Evolutionary conservation across 2,888 invertebrate species (phyloP).

Genomic region (Pyrrhia umbra): DNA sequence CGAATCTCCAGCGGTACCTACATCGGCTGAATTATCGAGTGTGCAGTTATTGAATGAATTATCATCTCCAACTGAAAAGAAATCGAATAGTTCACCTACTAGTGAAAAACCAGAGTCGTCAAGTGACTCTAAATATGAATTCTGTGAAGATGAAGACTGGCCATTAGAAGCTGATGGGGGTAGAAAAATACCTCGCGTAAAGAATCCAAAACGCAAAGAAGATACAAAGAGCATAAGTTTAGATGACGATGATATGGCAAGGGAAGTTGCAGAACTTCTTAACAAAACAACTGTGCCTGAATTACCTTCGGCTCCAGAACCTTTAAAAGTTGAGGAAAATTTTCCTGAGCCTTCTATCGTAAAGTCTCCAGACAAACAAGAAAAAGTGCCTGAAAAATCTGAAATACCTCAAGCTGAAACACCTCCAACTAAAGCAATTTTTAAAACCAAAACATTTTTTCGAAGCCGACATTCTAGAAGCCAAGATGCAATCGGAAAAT

Average conservation of each 20-base stretch:
- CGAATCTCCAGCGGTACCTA: conserved; percentile 81
- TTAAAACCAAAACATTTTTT: conserved; percentile 90
- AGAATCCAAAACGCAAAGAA: conserved; percentile 83
- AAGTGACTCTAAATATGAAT: conserved; percentile 94
- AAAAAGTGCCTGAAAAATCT: conserved; percentile 66
- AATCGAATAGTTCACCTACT: conserved; percentile 65
- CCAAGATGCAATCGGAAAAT: conserved; percentile 89
- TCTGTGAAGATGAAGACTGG: conserved; percentile 93
- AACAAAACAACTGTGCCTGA: conserved; percentile 91
- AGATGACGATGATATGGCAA: conserved; percentile 87
- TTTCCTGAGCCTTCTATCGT: conserved; percentile 88
- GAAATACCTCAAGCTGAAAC: conserved; percentile 70
- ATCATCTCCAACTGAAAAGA: conserved; percentile 72
- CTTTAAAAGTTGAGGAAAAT: conserved; percentile 89
- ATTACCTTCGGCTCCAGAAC: conserved; percentile 88
- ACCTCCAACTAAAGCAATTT: conserved; percentile 84
- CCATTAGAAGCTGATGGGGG: conserved; percentile 88
- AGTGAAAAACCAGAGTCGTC: conserved; percentile 84
- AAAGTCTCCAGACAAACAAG: conserved; percentile 86
- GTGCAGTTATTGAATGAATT: conserved; percentile 71
- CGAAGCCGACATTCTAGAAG: conserved; percentile 89
- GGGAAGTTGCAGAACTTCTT: conserved; percentile 91
- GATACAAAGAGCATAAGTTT: conserved; percentile 82
- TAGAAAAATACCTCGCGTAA: conserved; percentile 92
- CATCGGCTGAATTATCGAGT: conserved; percentile 79